Percentiles rank a stretch among this genome's conserved stretches.
These are phyloP conservation scores for Bombus cullumanus DNA, from an alignment of 1,140 invertebrate genomes.

Conservation along the genomic window DNA sequence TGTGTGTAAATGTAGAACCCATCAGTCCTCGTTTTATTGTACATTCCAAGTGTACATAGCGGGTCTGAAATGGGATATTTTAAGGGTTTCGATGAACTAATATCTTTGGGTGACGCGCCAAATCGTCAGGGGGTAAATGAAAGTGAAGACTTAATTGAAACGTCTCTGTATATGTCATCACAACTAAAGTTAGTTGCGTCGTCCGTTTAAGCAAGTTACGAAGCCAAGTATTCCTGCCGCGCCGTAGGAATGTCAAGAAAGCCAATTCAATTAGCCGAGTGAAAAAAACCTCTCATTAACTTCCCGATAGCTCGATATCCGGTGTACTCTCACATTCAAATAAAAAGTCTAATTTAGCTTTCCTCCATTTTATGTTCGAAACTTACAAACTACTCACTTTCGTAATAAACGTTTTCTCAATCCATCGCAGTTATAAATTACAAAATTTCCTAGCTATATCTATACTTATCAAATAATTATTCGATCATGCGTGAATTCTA, in stretches of 20 bases:
- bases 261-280: not conserved
- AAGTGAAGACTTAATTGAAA: slow-evolving; percentile 71
- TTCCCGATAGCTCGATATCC: not conserved
- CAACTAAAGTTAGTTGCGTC: slow-evolving; percentile 16
- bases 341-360: no score
- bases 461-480: no score
- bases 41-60: slow-evolving; percentile 36
- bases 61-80: slow-evolving; percentile 52
- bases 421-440: no score
- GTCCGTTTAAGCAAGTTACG: slow-evolving; percentile 8
- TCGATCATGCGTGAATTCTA: no score
- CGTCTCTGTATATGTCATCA: slow-evolving; percentile 46
- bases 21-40: slow-evolving; percentile 23
- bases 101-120: slow-evolving; percentile 54
- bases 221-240: not conserved
- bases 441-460: no score
- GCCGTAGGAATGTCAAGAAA: not conserved
- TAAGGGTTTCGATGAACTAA: slow-evolving; percentile 65
- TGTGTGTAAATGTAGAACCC: not conserved
- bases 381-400: no score
- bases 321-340: no score
- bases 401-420: no score
- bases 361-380: no score
- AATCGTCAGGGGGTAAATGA: slow-evolving; percentile 71
- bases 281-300: not conserved